Evolutionary conservation across 1,140 invertebrate species (phyloP).

Genomic region (Lepeophtheirus salmonis): DNA sequence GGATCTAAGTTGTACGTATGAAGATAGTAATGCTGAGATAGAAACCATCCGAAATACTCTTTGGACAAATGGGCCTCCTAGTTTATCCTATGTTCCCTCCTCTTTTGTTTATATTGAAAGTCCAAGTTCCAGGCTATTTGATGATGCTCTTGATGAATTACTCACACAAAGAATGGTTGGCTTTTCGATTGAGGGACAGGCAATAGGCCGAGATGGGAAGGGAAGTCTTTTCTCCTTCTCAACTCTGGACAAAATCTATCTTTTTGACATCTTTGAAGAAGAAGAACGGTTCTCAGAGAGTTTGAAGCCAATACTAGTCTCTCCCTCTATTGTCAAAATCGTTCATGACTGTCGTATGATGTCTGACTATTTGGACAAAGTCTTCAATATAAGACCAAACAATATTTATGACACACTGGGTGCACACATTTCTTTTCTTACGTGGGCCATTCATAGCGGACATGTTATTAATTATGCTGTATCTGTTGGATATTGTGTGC

Average conservation of each 20-base stretch:
- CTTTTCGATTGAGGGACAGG: background rate
- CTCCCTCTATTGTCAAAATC: slow-evolving; percentile 1
- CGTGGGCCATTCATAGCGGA: slow-evolving; percentile 1
- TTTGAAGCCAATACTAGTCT: background rate
- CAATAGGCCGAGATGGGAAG: background rate
- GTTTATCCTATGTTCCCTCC: background rate
- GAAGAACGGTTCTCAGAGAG: background rate
- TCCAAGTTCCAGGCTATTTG: background rate
- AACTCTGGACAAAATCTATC: background rate
- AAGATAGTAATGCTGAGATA: background rate
- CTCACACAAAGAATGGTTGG: background rate
- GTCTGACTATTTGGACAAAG: slow-evolving; percentile 3
- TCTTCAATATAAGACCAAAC: background rate
- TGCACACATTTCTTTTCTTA: background rate
- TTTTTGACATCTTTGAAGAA: background rate
- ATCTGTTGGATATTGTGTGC: background rate
- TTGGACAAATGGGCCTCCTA: background rate
- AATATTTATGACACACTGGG: slow-evolving; percentile 11
- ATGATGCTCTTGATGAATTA: slow-evolving; percentile 1
- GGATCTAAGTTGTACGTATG: background rate
- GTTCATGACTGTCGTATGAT: slow-evolving; percentile 1
- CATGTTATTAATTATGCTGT: background rate
- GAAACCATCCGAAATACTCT: too few species aligned
- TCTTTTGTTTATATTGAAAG: background rate
- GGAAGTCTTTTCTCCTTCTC: background rate